A percentile compares a stretch with the other conserved stretches of the same genome.
These are phyloP conservation scores for Epinephelus fuscoguttatus DNA, from an alignment of 2,113 vertebrate species.

Conservation along the genomic window DNA sequence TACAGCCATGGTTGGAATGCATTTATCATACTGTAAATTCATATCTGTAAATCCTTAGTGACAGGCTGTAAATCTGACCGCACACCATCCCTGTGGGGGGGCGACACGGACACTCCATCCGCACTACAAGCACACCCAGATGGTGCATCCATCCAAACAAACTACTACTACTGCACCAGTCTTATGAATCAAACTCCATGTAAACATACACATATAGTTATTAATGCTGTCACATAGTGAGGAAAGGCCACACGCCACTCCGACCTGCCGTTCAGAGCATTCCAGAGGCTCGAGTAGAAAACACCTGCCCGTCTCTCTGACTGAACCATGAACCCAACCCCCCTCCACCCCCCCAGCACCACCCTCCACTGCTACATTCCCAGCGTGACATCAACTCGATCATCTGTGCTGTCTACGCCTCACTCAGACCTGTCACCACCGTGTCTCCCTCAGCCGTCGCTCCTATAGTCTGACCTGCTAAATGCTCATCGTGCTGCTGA, in stretches of 20 bases:
- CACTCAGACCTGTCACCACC: slow-evolving; percentile 46
- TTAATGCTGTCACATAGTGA: slow-evolving; percentile 47
- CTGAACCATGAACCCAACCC: slow-evolving; percentile 36
- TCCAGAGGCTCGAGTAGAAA: slow-evolving; percentile 47
- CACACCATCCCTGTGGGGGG: background rate
- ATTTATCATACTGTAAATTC: too few relatives aligned
- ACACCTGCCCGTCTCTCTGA: slow-evolving; percentile 5
- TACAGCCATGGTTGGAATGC: too few relatives aligned
- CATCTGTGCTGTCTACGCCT: slow-evolving; percentile 27
- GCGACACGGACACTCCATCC: background rate
- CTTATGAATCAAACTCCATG: slow-evolving; percentile 25
- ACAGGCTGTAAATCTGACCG: background rate
- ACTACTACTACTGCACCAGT: background rate
- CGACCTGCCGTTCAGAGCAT: background rate
- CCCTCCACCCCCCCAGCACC: slow-evolving; percentile 2
- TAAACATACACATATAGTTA: slow-evolving; percentile 56
- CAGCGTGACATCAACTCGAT: slow-evolving; percentile 41
- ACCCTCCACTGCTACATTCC: slow-evolving; percentile 33
- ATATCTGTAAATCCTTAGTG: background rate
- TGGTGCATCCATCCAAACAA: slow-evolving; percentile 20
- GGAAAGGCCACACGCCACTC: slow-evolving; percentile 59
- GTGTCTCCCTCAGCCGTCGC: background rate
- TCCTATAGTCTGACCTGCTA: slow-evolving; percentile 17
- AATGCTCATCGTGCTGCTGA: background rate
- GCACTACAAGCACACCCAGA: slow-evolving; percentile 21